Base-by-base conservation (phyloP, 2,888 invertebrate species). In the Lumbricus terrestris region DNA sequence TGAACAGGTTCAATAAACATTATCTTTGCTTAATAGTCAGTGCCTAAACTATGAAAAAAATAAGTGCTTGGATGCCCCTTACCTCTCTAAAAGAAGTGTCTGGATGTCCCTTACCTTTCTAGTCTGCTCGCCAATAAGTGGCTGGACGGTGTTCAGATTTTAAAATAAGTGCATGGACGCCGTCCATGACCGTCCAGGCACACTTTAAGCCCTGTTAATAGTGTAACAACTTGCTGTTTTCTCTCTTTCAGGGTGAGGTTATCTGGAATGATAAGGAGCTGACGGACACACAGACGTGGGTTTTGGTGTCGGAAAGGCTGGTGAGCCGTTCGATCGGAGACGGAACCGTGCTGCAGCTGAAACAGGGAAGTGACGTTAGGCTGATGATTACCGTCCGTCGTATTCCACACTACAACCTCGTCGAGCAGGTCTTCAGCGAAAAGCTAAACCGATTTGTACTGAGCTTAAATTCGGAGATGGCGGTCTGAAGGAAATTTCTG, bases 381-480 rank as follows among this genome's bases (percentile, higher is more conserved):
- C 96, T 99, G 2, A 96, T 98, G 93, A 98, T 98, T 94, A 96
- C 97, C 29, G 96, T 99, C 90, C 96, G 97, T 93, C 96, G 96
- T 93, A 95, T 99, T 93, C 99, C 99, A 0, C 98, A 98, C 95
- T 98, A 99, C 94, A 98, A 97, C 95, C 96, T 99, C 83, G 97
- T 97, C 0, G 99, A 99, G 95, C 98, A 99, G 95, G 97, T 98
- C 0, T 97, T 98, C 33, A 98, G 99, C 95, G 98, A 98, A 0
- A 98, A 98, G 95, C 97, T 97, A 93, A 98, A 98, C 95, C 97
- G 98, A 94, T 99, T 99, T 96, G 97, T 98, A 90, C 96, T 99
- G 92, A 96, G 98, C 94, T 96, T 99, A 88, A 99, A 98, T 94
- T 98, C 98, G 0, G 99, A 99, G 95, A 99, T 99, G 88, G 98